A percentile compares a stretch with the other conserved stretches of the same genome.
Conservation (phyloP, 1,140 invertebrate species). For the Ceratina japonica region DNA sequence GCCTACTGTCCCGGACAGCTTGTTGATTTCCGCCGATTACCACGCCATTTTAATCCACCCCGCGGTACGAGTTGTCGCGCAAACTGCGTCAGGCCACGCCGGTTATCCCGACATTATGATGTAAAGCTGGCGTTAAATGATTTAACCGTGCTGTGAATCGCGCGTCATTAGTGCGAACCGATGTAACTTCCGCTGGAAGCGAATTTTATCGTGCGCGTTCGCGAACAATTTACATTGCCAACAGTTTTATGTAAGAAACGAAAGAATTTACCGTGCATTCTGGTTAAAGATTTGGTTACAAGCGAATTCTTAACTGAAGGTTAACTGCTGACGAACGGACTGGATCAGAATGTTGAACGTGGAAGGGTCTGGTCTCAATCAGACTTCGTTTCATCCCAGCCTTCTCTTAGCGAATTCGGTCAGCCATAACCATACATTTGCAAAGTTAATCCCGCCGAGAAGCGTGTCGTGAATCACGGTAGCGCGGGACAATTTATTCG, state of each 20-base stretch:
- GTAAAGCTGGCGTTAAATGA: slow-evolving; percentile 42
- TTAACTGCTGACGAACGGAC: too few relatives aligned
- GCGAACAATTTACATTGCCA: too few relatives aligned
- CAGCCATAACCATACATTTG: slow-evolving; percentile 17
- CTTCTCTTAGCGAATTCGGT: neutral
- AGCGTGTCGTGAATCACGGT: neutral
- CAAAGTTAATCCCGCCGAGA: slow-evolving; percentile 24
- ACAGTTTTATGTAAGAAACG: too few relatives aligned
- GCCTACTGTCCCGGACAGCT: slow-evolving; percentile 33
- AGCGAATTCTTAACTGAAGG: too few relatives aligned
- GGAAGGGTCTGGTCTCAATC: too few relatives aligned
- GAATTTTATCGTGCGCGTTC: too few relatives aligned
- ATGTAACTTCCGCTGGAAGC: slow-evolving; percentile 7
- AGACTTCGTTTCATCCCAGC: too few relatives aligned
- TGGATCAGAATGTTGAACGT: too few relatives aligned
- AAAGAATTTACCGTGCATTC: too few relatives aligned
- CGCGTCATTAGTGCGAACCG: slow-evolving; percentile 11
- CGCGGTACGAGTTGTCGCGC: slow-evolving; percentile 14
- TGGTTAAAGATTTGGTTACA: too few relatives aligned
- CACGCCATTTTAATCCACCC: slow-evolving; percentile 53
- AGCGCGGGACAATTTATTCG: slow-evolving; percentile 19
- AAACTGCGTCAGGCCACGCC: slow-evolving; percentile 17
- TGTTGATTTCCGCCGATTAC: slow-evolving; percentile 50
- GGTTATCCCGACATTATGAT: slow-evolving; percentile 20
- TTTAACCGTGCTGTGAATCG: slow-evolving; percentile 39